Base-by-base conservation (phyloP, 2,888 invertebrate species). In the Leptopterna dolabrata region DNA sequence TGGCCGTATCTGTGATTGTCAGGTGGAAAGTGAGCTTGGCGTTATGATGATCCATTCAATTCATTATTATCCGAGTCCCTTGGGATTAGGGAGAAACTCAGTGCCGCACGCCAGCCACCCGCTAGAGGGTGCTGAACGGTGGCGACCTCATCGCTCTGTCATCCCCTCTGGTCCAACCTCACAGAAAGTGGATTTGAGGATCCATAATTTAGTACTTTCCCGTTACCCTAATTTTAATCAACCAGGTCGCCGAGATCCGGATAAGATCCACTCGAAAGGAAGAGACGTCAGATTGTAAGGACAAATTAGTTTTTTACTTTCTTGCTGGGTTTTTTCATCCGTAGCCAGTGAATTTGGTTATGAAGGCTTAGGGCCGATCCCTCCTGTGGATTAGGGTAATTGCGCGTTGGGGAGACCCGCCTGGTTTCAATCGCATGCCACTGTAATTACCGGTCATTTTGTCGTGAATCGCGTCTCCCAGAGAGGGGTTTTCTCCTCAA, bases 241-340 rank as follows among this genome's bases (percentile, higher is more conserved):
- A 73, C 73, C 73, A 73, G 73, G 73, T 73, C 73, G 36, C 36
- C 73, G 19, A 41, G 36, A 73, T 73, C 73, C 41, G 73, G 41
- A 41, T 36, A 19, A 73, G 73, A 73, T 73, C 73, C 73, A 73
- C 73, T 73, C 73, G 41, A 30, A 36, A 13, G 63, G 24, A 73
- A 30, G 36, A 41, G 73, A 36, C 41, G n/a, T 29, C 36, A 73
- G 73, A 73, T 73, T 73, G 73, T 36, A 13, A 30, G 41, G 73
- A 73, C 73, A 73, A 73, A 73, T 73, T 73, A 73, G 73, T 73
- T 73, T 73, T 73, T 73, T 73, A 73, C 73, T 73, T 41, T 13
- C 41, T 73, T 19, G 9, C 24, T n/a, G n/a, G n/a, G n/a, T n/a
- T 24, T 24, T 63, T 63, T 63, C 27, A 63, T 24, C 24, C 7